Evolutionary conservation across 2,113 vertebrate genomes (phyloP).

Genomic region (Crotophaga sulcirostris): DNA sequence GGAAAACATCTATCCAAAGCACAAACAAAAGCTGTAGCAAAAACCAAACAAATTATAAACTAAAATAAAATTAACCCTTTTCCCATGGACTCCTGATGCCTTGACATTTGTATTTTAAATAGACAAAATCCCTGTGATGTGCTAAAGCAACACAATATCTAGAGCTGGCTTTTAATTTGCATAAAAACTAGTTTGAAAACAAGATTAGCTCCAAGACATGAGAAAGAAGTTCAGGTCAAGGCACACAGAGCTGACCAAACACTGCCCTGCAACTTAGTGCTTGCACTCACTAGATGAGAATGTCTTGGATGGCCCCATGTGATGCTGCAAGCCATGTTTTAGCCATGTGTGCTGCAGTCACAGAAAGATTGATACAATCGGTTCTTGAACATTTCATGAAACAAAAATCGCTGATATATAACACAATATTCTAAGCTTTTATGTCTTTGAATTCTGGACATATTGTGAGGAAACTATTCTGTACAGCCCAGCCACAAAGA

Average conservation of each 20-base stretch:
- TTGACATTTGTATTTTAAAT: neutral
- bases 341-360: neutral
- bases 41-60: neutral
- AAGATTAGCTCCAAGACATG: neutral
- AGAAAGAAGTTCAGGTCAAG: neutral
- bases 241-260: neutral
- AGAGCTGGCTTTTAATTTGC: neutral
- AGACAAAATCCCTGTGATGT: neutral
- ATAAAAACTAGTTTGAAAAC: neutral
- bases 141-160: neutral
- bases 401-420: neutral
- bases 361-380: neutral
- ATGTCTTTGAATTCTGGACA: neutral
- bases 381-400: neutral
- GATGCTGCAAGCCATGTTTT: neutral
- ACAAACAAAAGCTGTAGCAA: neutral
- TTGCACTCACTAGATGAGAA: neutral
- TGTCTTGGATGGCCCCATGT: neutral
- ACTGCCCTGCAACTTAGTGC: neutral
- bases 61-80: neutral
- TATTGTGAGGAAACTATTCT: neutral
- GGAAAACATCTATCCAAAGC: neutral
- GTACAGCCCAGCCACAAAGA: neutral
- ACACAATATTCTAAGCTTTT: neutral
- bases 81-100: neutral